Conservation (phyloP, 2,113 vertebrate genomes). For the Toxostoma redivivum region DNA sequence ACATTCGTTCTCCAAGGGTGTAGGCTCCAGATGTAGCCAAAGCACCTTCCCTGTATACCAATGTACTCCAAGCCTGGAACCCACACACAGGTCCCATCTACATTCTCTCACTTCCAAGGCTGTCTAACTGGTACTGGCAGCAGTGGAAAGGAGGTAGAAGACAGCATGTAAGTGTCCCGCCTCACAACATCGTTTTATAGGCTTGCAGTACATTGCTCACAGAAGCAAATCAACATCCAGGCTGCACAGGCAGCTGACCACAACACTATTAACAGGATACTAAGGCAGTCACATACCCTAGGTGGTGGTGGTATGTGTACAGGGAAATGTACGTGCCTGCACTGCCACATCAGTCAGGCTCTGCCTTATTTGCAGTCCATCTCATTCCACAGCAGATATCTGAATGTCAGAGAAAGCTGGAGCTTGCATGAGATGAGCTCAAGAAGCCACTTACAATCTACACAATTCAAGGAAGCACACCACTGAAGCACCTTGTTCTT, state of each 20-base stretch:
- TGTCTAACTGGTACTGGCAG: background rate
- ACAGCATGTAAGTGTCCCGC: rapidly evolving
- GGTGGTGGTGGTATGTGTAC: background rate
- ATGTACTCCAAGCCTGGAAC: background rate
- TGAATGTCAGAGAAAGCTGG: background rate
- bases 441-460: background rate
- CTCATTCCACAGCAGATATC: background rate
- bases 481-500: background rate
- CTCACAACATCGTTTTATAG: rapidly evolving
- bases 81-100: background rate
- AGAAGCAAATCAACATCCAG: background rate
- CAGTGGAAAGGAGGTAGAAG: background rate
- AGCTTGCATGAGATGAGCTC: background rate
- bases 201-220: background rate
- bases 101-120: background rate
- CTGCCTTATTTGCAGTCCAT: background rate
- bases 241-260: rapidly evolving
- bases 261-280: background rate
- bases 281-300: background rate
- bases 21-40: background rate
- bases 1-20: background rate
- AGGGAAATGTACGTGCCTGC: rapidly evolving
- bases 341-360: background rate
- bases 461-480: background rate
- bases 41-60: rapidly evolving